Conservation (phyloP, 1,140 invertebrate species). For the Lucilia sericata region DNA sequence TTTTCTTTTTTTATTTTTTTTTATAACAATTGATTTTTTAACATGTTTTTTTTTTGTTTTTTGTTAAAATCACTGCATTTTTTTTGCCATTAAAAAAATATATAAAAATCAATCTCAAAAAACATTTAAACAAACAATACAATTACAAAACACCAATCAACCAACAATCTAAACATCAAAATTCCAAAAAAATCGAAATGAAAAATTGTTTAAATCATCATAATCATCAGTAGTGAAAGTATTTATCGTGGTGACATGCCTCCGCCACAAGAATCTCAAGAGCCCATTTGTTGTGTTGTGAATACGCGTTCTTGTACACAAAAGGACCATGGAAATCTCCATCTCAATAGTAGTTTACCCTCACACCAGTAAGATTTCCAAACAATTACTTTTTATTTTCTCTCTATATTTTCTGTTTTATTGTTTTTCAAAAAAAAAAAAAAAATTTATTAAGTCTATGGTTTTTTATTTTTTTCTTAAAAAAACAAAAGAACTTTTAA, state of each 20-base stretch:
- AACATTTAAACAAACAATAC: constrained; percentile 41
- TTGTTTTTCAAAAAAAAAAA: neutral
- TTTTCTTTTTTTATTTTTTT: constrained; percentile 38
- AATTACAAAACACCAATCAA: constrained; percentile 9
- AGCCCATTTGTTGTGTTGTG: constrained; percentile 49
- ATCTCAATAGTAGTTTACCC: constrained; percentile 46
- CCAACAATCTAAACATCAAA: neutral
- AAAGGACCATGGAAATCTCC: constrained; percentile 54
- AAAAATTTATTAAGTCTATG: neutral
- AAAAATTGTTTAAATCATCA: neutral
- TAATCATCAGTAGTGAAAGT: constrained; percentile 54
- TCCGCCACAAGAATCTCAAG: constrained; percentile 50
- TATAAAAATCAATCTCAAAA: neutral
- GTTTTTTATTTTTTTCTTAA: neutral
- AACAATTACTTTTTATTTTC: neutral
- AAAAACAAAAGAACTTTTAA: neutral
- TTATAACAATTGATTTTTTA: constrained; percentile 28
- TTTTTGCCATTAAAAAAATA: constrained; percentile 34
- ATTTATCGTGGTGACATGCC: constrained; percentile 77
- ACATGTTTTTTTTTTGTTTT: constrained; percentile 22
- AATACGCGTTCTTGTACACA: constrained; percentile 22
- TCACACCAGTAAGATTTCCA: constrained; percentile 55
- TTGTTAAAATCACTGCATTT: constrained; percentile 43
- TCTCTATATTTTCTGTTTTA: neutral
- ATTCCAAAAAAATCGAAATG: neutral